Base-by-base conservation (phyloP, 2,888 invertebrate genomes). In the Ectobius pallidus region DNA sequence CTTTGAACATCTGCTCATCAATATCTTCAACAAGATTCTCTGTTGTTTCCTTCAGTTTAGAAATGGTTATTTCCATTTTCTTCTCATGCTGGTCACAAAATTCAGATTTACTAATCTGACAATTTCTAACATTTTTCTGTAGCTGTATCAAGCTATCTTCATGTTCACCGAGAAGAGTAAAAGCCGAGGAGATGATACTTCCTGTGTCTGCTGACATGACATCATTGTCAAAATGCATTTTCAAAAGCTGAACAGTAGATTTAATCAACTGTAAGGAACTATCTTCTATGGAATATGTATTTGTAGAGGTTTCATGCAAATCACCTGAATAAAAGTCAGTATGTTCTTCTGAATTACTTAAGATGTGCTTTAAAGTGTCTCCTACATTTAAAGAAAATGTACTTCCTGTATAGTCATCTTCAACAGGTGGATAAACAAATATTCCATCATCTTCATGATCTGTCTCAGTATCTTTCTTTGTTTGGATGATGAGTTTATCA, bases 1-100 rank as follows among this genome's bases (percentile, higher is more conserved):
- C 11, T 65, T 65, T 65, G 30, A 44, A 30, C 65, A 65, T 27
- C n/a, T 65, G 65, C 7, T 65, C 65, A 46, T 65, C 65, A 44
- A 65, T 46, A 20, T 65, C 65, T 44, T 65, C 65, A 0, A 46
- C 65, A 44, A 65, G 44, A n/a, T 39, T 18, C 25, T 65, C 65
- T 18, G 46, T n/a, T 16, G 30, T 65, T 18, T 65, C 30, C 25
- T 44, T 27, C 25, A 65, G 27, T 44, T 46, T 65, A 27, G n/a
- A 27, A n/a, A 46, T 46, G 22, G 65, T 44, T 16, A 44, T 46
- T 65, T 65, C 18, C 65, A 65, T 25, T 7, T 25, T 65, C 65
- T 65, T 46, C 7, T n/a, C 44, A 0, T 44, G 11, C 18, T 65
- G 65, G n/a, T 6, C 46, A 46, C 44, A 65, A n/a, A 65, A 65